Percentiles rank a stretch among this genome's conserved stretches.
phyloP scores from a whole-genome alignment of 2,797 vertebrate species.

The Gobionotothen gibberifrons region DNA sequence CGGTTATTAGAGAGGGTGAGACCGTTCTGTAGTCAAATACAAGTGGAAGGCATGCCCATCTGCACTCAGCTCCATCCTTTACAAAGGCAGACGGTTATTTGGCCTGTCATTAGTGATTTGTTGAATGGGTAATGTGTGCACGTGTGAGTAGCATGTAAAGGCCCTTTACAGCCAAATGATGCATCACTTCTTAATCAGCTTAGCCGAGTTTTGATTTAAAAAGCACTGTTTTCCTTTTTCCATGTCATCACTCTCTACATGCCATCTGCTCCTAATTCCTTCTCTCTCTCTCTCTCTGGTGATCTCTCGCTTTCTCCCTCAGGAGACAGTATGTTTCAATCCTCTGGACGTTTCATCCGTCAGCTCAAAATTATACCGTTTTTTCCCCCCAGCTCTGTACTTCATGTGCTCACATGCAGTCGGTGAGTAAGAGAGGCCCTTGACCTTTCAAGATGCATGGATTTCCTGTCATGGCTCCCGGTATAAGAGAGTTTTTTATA shows the following conservation, averaged over 20 bases:
- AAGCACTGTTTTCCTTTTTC: slow-evolving; percentile 27
- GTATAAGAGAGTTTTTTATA: slow-evolving; percentile 54
- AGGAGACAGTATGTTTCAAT: too few relatives aligned
- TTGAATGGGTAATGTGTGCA: slow-evolving; percentile 30
- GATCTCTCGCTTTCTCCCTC: not conserved
- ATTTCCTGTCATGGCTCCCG: slow-evolving; percentile 65
- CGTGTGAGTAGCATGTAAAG: slow-evolving; percentile 20
- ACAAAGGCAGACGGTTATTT: slow-evolving; percentile 46
- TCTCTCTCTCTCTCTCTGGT: not conserved
- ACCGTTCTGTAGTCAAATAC: slow-evolving; percentile 34
- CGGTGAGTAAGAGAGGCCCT: slow-evolving; percentile 52
- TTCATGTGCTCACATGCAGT: slow-evolving; percentile 36
- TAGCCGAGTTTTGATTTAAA: slow-evolving; percentile 51
- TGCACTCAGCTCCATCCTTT: slow-evolving; percentile 38
- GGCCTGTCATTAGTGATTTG: slow-evolving; percentile 52
- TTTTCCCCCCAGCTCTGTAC: not conserved
- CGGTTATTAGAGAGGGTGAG: slow-evolving; percentile 27
- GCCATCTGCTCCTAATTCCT: slow-evolving; percentile 49
- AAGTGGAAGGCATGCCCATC: slow-evolving; percentile 22
- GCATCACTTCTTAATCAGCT: slow-evolving; percentile 57
- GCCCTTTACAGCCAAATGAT: slow-evolving; percentile 50
- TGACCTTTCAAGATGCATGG: slow-evolving; percentile 74
- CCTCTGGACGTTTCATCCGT: too few relatives aligned
- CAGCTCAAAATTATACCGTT: slow-evolving; percentile 10
- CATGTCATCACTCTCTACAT: slow-evolving; percentile 45